Evolutionary conservation across 1,140 invertebrate species (phyloP), one percentile per base, ranked within the genome.

Genomic region (Manduca sexta): DNA sequence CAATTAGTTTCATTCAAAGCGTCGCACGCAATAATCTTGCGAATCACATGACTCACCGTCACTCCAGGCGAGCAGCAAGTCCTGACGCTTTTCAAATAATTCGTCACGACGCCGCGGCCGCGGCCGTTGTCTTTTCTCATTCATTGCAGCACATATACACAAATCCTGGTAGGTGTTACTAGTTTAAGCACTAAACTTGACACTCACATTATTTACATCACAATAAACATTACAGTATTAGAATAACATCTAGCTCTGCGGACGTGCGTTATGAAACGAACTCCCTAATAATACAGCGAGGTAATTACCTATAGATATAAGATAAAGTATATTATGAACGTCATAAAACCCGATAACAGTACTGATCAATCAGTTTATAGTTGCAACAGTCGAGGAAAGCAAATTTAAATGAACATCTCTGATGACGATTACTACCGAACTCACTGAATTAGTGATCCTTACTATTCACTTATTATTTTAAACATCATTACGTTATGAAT

Each of bases 11-110:
- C 33, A 35, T n/a, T 35, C 11, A 12, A 35, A 35, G n/a, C 3
- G 13, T 5, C n/a, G n/a, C 13, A 12, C 33, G n/a, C n/a, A 35
- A 11, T 35, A n/a, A 5, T 5, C n/a, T 40, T 8, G 1, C 8
- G 4, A 40, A 15, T 8, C 10, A 16, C n/a, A 33, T 29, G 18
- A 75, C 81, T 83, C 64, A 87, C 85, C 85, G 57, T 84, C 64
- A 45, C 60, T 80, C 85, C 85, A 87, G 39, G 74, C 65, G 37
- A 80, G 70, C 8, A 87, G 69, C 44, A 87, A 62, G 52, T 85
- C 84, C 61, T 85, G 81, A 16, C 74, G 69, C 41, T 75, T 77
- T 30, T 83, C 73, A 40, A 65, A 59, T 30, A 74, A 57, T 34
- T 80, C 73, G 60, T 80, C 71, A 41, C 81, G 80, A 44, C 77